phyloP scores from a whole-genome alignment of 2,113 vertebrate genomes.

The Otocyon megalotis region DNA sequence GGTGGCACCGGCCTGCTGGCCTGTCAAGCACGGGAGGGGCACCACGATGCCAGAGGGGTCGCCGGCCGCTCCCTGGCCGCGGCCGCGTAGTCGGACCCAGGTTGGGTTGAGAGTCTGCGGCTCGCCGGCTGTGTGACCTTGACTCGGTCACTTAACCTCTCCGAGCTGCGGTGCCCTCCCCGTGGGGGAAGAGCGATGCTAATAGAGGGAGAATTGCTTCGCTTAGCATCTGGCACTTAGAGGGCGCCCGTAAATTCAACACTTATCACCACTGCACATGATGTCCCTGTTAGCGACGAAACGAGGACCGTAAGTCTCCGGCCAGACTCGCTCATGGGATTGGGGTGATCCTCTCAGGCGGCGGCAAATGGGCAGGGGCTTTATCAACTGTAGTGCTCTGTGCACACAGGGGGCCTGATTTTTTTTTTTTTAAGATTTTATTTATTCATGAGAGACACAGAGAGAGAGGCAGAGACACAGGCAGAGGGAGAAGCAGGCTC shows the following conservation, averaged over 20 bases:
- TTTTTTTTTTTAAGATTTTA: neutral
- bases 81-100: neutral
- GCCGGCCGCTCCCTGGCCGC: fast-evolving
- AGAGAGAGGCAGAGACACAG: neutral
- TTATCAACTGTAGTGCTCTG: neutral
- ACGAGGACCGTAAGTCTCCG: neutral
- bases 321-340: neutral
- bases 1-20: neutral
- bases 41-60: neutral
- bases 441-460: neutral
- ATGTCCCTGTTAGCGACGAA: neutral
- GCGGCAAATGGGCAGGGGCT: neutral
- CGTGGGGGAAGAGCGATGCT: neutral
- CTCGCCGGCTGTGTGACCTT: neutral
- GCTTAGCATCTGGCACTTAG: neutral
- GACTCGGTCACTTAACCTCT: slow-evolving; percentile 5
- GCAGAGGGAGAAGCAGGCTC: neutral
- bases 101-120: neutral
- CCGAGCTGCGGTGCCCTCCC: neutral
- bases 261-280: neutral
- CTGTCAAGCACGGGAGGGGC: fast-evolving
- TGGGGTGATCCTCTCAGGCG: neutral
- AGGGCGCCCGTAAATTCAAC: neutral
- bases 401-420: neutral
- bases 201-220: neutral